These are phyloP conservation scores for Conus canariensis DNA, from an alignment of 2,888 invertebrate genomes.

Conservation along the genomic window DNA sequence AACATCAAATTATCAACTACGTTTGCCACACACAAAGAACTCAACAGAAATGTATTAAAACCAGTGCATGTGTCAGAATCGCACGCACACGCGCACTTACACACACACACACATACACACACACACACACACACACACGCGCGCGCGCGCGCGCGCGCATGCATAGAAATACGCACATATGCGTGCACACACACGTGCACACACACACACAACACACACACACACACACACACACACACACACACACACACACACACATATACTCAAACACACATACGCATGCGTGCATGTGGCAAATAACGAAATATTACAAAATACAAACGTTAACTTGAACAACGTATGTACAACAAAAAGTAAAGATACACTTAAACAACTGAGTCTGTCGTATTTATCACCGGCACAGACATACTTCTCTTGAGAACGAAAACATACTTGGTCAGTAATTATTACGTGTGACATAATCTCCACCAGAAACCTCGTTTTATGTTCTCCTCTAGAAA, in stretches of 20 bases:
- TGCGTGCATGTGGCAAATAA: no score
- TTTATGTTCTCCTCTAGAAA: no score
- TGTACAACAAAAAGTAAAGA: no score
- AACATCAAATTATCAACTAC: not conserved
- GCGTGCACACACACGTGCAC: not conserved
- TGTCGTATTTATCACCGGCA: no score
- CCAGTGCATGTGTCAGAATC: not conserved
- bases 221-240: constrained; percentile 10
- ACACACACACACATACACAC: constrained; percentile 6
- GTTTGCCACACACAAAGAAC: not conserved
- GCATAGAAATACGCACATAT: not conserved
- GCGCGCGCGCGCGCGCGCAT: not conserved
- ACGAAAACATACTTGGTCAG: no score
- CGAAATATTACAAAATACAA: no score
- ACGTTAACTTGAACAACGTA: no score
- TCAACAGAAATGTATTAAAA: not conserved
- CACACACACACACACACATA: constrained; percentile 3
- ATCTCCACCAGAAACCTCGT: no score
- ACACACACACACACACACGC: not conserved
- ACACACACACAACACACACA: not conserved
- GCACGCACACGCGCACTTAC: not conserved
- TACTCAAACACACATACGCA: not conserved
- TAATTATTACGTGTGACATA: no score
- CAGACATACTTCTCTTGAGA: no score
- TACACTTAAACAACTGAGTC: no score